These are phyloP conservation scores for Crepidodera aurea DNA, from an alignment of 2,888 invertebrate genomes.

Conservation along the genomic window DNA sequence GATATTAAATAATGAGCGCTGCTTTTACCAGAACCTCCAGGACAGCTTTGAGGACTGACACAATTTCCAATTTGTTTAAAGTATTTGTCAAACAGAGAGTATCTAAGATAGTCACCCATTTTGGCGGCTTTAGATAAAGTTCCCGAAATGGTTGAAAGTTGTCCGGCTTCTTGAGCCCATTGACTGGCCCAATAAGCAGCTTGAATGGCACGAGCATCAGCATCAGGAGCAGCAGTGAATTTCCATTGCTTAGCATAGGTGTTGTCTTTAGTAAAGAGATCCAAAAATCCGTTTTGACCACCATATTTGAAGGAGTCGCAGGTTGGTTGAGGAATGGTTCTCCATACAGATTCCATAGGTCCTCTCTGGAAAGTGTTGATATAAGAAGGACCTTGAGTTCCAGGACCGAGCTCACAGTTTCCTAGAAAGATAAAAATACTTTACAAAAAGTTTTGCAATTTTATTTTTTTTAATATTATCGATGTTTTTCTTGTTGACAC, in stretches of 20 bases:
- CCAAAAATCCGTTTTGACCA: constrained; percentile 41
- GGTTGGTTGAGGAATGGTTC: constrained; percentile 46
- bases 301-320: constrained; percentile 45
- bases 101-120: constrained; percentile 46
- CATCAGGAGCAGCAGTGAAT: constrained; percentile 46
- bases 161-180: constrained; percentile 44
- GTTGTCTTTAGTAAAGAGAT: constrained; percentile 42
- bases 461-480: too few species aligned
- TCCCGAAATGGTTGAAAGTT: constrained; percentile 28
- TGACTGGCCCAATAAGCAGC: constrained; percentile 44
- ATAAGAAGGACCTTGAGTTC: constrained; percentile 40
- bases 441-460: too few species aligned
- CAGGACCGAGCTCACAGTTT: constrained; percentile 38
- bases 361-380: constrained; percentile 48
- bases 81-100: constrained; percentile 47
- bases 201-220: constrained; percentile 46
- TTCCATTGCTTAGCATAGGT: constrained; percentile 47
- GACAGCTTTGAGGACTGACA: constrained; percentile 37
- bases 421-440: constrained; percentile 10
- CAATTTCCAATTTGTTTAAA: constrained; percentile 47
- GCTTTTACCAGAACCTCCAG: constrained; percentile 42
- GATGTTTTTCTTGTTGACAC: too few species aligned
- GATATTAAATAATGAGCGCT: constrained; percentile 45
- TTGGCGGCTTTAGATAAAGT: constrained; percentile 43
- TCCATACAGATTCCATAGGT: constrained; percentile 45